Evolutionary conservation across 1,140 invertebrate species (phyloP), one percentile per base, ranked within the genome.

Genomic region (Hestina assimilis): DNA sequence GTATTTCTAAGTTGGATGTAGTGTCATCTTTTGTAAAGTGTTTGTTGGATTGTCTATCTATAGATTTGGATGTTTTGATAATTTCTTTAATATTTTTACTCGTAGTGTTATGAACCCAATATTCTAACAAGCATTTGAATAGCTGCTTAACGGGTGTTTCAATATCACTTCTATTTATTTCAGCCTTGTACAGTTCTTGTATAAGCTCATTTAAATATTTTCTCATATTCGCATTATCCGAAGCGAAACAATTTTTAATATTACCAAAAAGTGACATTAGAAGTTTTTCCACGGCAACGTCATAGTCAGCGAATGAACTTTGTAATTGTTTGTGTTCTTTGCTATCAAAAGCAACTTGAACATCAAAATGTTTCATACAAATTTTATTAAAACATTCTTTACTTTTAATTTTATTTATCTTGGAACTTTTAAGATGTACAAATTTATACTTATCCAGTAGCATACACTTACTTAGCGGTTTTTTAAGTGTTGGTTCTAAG

Each of bases 91-190:
- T 45, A 19, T 51, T 62, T 19, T 62, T 55, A 11, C 46, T 14
- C 7, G 48, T 45, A 1, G 69, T 75, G 24, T 76, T 69, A 41
- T 71, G 76, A 12, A 85, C 55, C 77, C 75, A 87, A 64, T 75
- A 85, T 38, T 87, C 77, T 46, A 83, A 56, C 7, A 85, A 55
- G 33, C 61, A 72, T 65, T 73, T 78, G 33, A 87, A 83, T 26
- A 87, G 46, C 4, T 65, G 60, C 56, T 77, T 83, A 1, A 76
- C 59, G 0, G 82, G 80, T 73, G 77, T 67, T 0, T 83, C 47
- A 8, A 81, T 52, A 63, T 73, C 52, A 46, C 64, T 75, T 0
- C 82, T 64, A 23, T 75, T 75, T 21, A 11, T 46, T 46, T 69
- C 79, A 1, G 72, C 1, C 2, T 6, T 17, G 8, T 75, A 79